Evolutionary conservation across 92 coral and sea anemone genomes (phyloP).

Genomic region (Hydrozoanthus gracilis): DNA sequence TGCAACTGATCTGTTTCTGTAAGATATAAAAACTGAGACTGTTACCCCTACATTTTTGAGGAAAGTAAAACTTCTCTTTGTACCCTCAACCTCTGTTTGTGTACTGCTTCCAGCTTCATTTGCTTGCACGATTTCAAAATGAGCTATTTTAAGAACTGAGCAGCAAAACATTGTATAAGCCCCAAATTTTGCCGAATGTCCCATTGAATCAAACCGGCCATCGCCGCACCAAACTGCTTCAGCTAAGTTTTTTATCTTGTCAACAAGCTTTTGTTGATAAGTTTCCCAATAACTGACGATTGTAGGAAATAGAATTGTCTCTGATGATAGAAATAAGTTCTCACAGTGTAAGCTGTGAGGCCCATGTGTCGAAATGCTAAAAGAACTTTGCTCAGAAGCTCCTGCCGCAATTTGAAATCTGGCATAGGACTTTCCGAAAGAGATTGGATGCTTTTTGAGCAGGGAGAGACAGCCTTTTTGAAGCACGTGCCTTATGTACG

Average conservation of each 20-base stretch:
- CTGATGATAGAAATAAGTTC: conserved; percentile 70
- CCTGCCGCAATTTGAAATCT: conserved; percentile 77
- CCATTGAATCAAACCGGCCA: not conserved
- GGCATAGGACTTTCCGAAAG: no score
- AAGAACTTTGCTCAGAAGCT: conserved; percentile 66
- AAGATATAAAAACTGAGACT: not conserved
- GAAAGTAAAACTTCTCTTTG: not conserved
- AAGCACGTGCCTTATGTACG: no score
- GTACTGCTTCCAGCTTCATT: not conserved
- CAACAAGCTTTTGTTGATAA: conserved; percentile 48
- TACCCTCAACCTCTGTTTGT: conserved; percentile 1
- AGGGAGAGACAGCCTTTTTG: no score
- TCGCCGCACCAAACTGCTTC: not conserved
- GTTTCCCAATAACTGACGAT: conserved; percentile 57
- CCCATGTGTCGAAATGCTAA: conserved; percentile 65
- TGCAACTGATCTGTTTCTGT: not conserved
- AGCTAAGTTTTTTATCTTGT: not conserved
- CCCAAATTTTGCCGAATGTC: not conserved
- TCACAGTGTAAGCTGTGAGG: conserved; percentile 40
- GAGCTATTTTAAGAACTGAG: not conserved
- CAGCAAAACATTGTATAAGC: not conserved
- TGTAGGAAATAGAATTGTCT: conserved; percentile 61
- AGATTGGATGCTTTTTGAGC: no score
- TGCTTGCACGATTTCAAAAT: not conserved
- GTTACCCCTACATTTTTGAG: not conserved